Percentiles rank a stretch among this genome's conserved stretches.
phyloP scores from a whole-genome alignment of 1,140 invertebrate species.

The Drosophila takahashii region DNA sequence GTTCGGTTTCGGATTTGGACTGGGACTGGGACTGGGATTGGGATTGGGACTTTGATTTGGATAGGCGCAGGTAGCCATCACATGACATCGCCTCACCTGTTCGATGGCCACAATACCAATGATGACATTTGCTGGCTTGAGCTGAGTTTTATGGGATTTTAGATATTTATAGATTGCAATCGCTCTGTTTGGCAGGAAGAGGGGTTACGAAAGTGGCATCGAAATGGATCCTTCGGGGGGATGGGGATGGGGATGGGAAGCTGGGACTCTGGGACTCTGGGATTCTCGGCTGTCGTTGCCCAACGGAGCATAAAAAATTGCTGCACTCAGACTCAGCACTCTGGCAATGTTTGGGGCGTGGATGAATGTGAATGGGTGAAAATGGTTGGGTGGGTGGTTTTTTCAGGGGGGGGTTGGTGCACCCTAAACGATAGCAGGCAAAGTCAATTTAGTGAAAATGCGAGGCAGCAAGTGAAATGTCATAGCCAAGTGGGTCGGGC shows the following conservation, averaged over 20 bases:
- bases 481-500: conserved; percentile 30
- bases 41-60: not conserved
- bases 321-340: conserved; percentile 46
- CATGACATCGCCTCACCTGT: conserved; percentile 1
- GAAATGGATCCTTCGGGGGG: conserved; percentile 33
- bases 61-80: not conserved
- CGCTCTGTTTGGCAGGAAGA: conserved; percentile 4
- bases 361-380: conserved; percentile 11
- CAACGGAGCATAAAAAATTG: conserved; percentile 73
- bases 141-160: conserved; percentile 74
- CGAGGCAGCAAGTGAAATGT: conserved; percentile 60
- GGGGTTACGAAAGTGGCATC: conserved; percentile 28
- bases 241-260: not conserved
- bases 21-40: not conserved
- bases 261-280: conserved; percentile 4
- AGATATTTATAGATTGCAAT: conserved; percentile 80
- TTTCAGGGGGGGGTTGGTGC: not conserved
- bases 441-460: conserved; percentile 63
- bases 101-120: conserved; percentile 34
- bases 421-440: conserved; percentile 47
- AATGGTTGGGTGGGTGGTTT: not conserved
- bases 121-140: conserved; percentile 59
- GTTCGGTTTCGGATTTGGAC: not conserved
- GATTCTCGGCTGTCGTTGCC: conserved; percentile 25
- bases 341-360: conserved; percentile 47